Conservation (phyloP, 2,113 vertebrate species). For the Tragelaphus buxtoni region DNA sequence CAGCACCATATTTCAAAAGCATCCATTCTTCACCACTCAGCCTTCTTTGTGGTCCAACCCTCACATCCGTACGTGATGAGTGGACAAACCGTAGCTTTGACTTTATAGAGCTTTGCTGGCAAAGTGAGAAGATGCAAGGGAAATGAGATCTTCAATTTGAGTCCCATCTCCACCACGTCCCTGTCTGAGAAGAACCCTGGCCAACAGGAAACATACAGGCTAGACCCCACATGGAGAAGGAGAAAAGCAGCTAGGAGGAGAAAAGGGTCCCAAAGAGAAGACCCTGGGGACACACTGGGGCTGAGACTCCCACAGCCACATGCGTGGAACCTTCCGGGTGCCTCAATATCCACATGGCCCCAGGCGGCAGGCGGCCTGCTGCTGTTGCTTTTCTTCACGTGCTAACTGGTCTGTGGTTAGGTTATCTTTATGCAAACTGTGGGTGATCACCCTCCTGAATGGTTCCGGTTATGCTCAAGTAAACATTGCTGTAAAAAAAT, state of each 20-base stretch:
- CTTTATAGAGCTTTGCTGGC: not conserved
- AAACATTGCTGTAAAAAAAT: not conserved
- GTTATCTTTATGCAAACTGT: not conserved
- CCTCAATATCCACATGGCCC: not conserved
- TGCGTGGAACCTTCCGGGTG: not conserved
- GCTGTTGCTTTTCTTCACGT: fast-evolving
- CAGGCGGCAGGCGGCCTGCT: not conserved
- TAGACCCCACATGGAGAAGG: not conserved
- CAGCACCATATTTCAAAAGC: not conserved
- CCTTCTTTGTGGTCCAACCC: not conserved
- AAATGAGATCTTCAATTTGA: not conserved
- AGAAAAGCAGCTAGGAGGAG: not conserved
- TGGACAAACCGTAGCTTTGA: not conserved
- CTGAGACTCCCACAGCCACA: not conserved
- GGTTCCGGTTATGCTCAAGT: not conserved
- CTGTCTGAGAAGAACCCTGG: not conserved
- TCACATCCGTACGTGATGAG: fast-evolving
- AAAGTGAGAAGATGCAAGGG: not conserved
- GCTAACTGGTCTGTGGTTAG: not conserved
- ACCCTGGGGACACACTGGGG: not conserved
- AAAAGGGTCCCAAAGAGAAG: not conserved
- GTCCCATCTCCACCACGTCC: too few relatives aligned
- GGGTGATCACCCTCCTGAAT: not conserved
- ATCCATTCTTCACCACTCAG: not conserved
- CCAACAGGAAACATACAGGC: not conserved